Base-by-base conservation (phyloP, 2,888 invertebrate species). In the Caenorhabditis macrosperma region DNA sequence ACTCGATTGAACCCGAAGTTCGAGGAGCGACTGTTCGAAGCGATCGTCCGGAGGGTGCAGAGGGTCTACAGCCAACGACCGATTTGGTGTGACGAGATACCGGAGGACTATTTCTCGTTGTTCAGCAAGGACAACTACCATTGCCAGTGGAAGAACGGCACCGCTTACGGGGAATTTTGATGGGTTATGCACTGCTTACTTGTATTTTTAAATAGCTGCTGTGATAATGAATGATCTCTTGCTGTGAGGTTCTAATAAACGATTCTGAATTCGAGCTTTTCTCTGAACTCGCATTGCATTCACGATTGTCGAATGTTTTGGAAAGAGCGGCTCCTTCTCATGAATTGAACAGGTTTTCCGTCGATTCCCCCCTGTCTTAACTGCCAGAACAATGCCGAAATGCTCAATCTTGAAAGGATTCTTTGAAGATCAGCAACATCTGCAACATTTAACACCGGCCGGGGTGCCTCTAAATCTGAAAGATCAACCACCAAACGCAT, bases 61-160 rank as follows among this genome's bases (percentile, higher is more conserved):
- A 1, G 57, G 15, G 38, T 57, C 9, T 35, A 57, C 17, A 38
- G 38, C 3, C 35, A 57, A 24, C 20, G 57, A 22, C 12, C 12
- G 30, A 57, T 38, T 10, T 35, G 22, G 20, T 57, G 57, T 17
- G 57, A 57, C 10, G 57, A 38, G 24, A 24, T 35, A 6, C 35
- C 38, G 3, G 22, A n/a, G 57, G 4, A 38, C n/a, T 1, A 15
- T 12, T 17, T 35, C 0, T 1, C 1, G 20, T 1, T 24, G 2
- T 57, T 57, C 57, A 57, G 10, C 35, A 57, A 57, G 17, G 57
- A 57, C 57, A 57, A 35, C 38, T 57, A 38, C 24, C 38, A 55
- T 28, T 55, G 55, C n/a, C 7, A 20, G 3, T 55, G 55, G 55
- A 55, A 33, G 20, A 55, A 55, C 17, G 55, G 55, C 5, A 55